phyloP scores from a whole-genome alignment of 2,797 vertebrate species.

The Psittacula echo region DNA sequence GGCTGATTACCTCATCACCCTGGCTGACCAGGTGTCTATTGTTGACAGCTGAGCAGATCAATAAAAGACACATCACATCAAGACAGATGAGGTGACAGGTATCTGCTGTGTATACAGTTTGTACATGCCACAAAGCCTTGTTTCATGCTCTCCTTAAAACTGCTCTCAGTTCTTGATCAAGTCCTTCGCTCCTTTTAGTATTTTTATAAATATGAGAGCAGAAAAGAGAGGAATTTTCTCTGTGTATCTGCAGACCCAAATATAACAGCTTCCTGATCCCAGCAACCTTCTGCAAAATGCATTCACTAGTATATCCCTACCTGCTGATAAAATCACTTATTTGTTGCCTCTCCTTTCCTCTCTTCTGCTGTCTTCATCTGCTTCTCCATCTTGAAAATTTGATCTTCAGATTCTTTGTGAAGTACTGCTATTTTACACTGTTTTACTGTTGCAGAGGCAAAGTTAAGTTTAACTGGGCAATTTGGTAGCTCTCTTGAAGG shows the following conservation, averaged over 20 bases:
- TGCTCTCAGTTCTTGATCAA: neutral
- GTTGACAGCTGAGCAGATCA: slow-evolving; percentile 28
- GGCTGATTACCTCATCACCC: slow-evolving; percentile 30
- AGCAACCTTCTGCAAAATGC: neutral
- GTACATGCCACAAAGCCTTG: neutral
- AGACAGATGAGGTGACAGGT: slow-evolving; percentile 44
- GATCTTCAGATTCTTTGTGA: neutral
- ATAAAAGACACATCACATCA: slow-evolving; percentile 32
- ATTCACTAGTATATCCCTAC: neutral
- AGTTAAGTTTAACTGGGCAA: neutral
- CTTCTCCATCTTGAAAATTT: neutral
- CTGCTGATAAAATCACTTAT: neutral
- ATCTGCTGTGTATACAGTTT: neutral
- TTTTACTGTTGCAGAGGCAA: neutral
- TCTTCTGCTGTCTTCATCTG: neutral
- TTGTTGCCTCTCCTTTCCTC: neutral
- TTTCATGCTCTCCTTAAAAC: slow-evolving; percentile 24
- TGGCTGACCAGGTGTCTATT: neutral
- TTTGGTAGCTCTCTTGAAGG: neutral
- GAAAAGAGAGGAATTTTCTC: neutral
- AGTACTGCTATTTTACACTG: neutral
- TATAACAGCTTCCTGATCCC: fast-evolving
- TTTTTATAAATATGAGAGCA: slow-evolving; percentile 5
- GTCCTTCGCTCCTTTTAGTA: neutral
- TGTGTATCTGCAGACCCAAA: neutral